Percentiles rank a stretch among this genome's conserved stretches.
Evolutionary conservation across 2,113 vertebrate genomes (phyloP).

Genomic region (Tachycineta bicolor): DNA sequence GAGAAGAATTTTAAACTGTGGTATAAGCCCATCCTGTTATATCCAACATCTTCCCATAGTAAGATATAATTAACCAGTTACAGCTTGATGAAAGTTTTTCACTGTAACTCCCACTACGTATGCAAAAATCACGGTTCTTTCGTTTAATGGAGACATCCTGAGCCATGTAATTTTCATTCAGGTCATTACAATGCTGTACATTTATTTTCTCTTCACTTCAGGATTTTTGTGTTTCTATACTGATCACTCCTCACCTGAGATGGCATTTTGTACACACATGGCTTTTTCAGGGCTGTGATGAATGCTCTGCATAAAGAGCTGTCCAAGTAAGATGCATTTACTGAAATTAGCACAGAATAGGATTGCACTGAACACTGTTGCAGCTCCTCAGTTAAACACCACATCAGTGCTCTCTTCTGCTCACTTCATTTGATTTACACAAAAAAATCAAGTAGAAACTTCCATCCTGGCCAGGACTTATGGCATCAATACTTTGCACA

Average conservation of each 20-base stretch:
- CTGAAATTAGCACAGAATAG: background rate
- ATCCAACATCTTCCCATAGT: background rate
- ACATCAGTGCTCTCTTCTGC: background rate
- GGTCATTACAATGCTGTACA: background rate
- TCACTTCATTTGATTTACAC: background rate
- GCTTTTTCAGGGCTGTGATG: background rate
- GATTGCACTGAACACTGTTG: fast-evolving
- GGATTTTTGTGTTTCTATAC: background rate
- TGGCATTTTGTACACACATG: fast-evolving
- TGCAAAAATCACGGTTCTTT: background rate
- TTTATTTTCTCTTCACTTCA: background rate
- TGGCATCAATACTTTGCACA: background rate
- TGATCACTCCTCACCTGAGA: background rate
- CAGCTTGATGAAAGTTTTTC: background rate
- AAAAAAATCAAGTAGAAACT: background rate
- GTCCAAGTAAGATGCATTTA: background rate
- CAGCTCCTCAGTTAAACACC: background rate
- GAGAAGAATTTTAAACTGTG: background rate
- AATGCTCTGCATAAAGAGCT: background rate
- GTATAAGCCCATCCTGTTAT: background rate
- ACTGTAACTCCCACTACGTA: background rate
- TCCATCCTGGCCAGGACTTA: background rate
- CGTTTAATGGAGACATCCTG: background rate
- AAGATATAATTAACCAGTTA: background rate
- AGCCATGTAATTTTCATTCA: background rate